A percentile compares a stretch with the other conserved stretches of the same genome.
phyloP scores from a whole-genome alignment of 2,113 vertebrate species.

The Sclerurus mexicanus region DNA sequence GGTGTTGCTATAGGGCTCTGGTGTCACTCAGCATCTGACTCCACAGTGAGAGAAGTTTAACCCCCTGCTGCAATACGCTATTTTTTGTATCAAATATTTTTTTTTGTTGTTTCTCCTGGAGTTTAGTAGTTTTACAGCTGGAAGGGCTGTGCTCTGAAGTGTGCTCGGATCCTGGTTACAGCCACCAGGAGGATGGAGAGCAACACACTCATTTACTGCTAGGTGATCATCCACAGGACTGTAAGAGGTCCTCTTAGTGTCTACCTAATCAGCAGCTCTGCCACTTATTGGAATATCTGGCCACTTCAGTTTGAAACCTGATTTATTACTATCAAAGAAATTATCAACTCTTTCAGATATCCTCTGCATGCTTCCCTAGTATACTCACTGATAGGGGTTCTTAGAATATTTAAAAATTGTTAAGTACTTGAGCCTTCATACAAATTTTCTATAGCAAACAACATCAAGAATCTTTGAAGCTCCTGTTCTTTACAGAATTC shows the following conservation, averaged over 20 bases:
- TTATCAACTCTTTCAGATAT: background rate
- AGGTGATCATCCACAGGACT: background rate
- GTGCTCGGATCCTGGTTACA: background rate
- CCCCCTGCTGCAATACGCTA: background rate
- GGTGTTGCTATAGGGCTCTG: fast-evolving
- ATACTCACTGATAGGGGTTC: background rate
- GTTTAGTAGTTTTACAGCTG: background rate
- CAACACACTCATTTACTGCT: background rate
- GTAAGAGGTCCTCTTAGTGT: background rate
- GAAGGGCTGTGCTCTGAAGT: background rate
- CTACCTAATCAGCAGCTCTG: background rate
- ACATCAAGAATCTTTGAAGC: background rate
- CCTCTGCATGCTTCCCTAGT: background rate
- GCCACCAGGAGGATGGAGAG: background rate
- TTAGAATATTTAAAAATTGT: background rate
- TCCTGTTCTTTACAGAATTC: background rate
- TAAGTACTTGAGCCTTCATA: background rate
- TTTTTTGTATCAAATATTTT: background rate
- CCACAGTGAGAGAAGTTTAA: background rate
- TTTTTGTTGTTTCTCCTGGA: background rate
- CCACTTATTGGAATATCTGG: background rate
- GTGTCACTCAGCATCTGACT: background rate
- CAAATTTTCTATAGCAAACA: background rate
- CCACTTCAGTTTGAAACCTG: background rate
- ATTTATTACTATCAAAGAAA: background rate